A percentile compares a stretch with the other conserved stretches of the same genome.
Evolutionary conservation across 2,797 vertebrate genomes (phyloP).

Genomic region (Chrosomus eos): DNA sequence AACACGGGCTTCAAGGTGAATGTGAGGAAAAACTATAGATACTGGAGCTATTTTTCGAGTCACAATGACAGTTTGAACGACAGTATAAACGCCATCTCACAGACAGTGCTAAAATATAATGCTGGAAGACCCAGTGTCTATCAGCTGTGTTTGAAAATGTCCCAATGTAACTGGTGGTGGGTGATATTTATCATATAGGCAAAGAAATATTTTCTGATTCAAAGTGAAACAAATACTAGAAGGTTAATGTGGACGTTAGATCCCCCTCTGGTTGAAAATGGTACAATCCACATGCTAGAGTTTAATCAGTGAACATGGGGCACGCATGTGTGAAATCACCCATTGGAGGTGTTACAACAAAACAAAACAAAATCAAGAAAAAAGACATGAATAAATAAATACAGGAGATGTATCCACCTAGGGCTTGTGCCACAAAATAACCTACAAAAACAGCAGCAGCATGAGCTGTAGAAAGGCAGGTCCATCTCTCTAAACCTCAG

Average conservation of each 20-base stretch:
- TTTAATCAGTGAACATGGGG: conserved; percentile 60
- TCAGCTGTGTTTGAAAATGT: conserved; percentile 61
- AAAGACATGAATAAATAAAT: conserved; percentile 21
- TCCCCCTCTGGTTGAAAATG: conserved; percentile 65
- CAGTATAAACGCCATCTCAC: background rate
- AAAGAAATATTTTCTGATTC: conserved; percentile 63
- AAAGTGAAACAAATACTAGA: conserved; percentile 60
- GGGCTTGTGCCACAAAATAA: conserved; percentile 38
- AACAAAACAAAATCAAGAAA: background rate
- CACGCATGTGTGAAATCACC: conserved; percentile 57
- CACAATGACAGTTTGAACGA: conserved; percentile 22
- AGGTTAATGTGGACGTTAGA: conserved; percentile 56
- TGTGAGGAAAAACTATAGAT: background rate
- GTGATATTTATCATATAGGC: conserved; percentile 60
- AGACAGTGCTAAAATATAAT: conserved; percentile 21
- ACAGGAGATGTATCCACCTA: conserved; percentile 14
- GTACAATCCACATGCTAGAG: conserved; percentile 56
- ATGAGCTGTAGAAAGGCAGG: conserved; percentile 47
- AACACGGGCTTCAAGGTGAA: conserved; percentile 43
- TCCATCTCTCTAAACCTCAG: conserved; percentile 70
- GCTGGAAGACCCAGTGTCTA: background rate
- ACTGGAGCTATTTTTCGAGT: conserved; percentile 7
- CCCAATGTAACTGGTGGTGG: conserved; percentile 60
- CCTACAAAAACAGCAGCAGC: conserved; percentile 32
- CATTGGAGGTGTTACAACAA: conserved; percentile 43